A percentile compares a stretch with the other conserved stretches of the same genome.
phyloP scores from a whole-genome alignment of 1,140 invertebrate genomes.

The Drosophila quadrilineata region DNA sequence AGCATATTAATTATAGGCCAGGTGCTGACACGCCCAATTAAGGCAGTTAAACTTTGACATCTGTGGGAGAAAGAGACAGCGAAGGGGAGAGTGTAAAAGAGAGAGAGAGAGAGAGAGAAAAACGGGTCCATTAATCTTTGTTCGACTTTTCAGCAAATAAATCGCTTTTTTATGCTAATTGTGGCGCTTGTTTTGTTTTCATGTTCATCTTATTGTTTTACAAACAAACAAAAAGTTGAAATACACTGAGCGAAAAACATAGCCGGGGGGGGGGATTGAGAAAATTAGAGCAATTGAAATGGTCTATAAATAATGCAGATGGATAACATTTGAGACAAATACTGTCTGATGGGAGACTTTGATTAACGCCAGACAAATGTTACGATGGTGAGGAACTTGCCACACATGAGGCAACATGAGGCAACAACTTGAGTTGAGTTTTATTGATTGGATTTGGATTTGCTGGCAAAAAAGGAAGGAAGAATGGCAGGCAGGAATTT shows the following conservation, averaged over 20 bases:
- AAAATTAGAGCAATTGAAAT: no score
- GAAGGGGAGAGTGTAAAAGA: background rate
- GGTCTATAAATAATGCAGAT: no score
- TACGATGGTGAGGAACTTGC: no score
- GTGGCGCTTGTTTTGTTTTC: conserved; percentile 29
- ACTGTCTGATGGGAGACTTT: no score
- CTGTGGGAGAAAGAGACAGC: conserved; percentile 1
- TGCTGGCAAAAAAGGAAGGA: conserved; percentile 30
- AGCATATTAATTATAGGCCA: conserved; percentile 38
- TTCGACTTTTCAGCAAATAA: conserved; percentile 51
- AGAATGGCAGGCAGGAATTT: conserved; percentile 14
- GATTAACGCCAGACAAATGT: conserved; percentile 56
- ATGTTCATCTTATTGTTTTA: conserved; percentile 25
- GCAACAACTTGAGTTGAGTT: conserved; percentile 22
- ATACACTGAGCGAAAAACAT: conserved; percentile 12
- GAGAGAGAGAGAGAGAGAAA: background rate
- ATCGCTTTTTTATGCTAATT: conserved; percentile 59
- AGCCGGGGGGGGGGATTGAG: no score
- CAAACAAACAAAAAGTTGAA: no score
- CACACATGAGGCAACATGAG: conserved; percentile 59
- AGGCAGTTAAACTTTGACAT: conserved; percentile 47
- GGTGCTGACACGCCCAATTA: conserved; percentile 29
- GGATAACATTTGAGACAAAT: no score
- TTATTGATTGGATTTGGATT: conserved; percentile 68
- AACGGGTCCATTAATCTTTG: conserved; percentile 59